These are phyloP conservation scores for Gambusia affinis DNA, from an alignment of 2,113 vertebrate genomes.

Conservation along the genomic window DNA sequence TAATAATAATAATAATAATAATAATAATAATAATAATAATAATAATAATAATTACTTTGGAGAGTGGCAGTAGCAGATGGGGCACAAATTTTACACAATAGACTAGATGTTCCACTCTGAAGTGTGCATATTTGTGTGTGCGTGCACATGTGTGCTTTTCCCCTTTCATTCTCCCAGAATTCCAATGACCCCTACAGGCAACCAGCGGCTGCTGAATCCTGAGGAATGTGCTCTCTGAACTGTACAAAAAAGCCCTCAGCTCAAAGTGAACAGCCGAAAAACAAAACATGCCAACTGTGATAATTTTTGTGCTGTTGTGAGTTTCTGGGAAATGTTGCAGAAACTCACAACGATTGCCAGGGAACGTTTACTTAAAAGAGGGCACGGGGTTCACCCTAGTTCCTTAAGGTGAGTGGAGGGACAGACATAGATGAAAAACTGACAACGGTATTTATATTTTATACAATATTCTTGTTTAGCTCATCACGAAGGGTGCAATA, in stretches of 20 bases:
- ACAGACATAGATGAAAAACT: conserved; percentile 21
- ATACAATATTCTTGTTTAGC: neutral
- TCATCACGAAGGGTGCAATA: neutral
- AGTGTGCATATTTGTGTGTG: conserved; percentile 2
- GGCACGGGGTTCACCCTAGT: conserved; percentile 5
- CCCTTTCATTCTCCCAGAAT: conserved; percentile 79
- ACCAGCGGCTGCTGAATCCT: conserved; percentile 86
- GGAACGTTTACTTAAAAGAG: conserved; percentile 36
- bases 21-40: neutral
- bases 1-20: neutral
- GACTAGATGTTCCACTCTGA: conserved; percentile 69
- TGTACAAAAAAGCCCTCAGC: conserved; percentile 89
- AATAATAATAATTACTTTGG: neutral
- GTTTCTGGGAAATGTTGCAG: conserved; percentile 82
- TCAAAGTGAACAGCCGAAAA: conserved; percentile 87
- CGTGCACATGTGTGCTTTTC: conserved; percentile 18
- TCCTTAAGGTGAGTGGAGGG: neutral
- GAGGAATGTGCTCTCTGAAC: conserved; percentile 97
- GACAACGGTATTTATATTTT: neutral
- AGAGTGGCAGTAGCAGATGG: conserved; percentile 19
- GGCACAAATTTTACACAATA: conserved; percentile 62
- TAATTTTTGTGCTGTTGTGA: conserved; percentile 87
- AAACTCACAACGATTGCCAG: conserved; percentile 46
- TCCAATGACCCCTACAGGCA: conserved; percentile 93
- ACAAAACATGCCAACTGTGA: conserved; percentile 94